Evolutionary conservation across 2,113 vertebrate species (phyloP).

Genomic region (Sylvilagus bachmani): DNA sequence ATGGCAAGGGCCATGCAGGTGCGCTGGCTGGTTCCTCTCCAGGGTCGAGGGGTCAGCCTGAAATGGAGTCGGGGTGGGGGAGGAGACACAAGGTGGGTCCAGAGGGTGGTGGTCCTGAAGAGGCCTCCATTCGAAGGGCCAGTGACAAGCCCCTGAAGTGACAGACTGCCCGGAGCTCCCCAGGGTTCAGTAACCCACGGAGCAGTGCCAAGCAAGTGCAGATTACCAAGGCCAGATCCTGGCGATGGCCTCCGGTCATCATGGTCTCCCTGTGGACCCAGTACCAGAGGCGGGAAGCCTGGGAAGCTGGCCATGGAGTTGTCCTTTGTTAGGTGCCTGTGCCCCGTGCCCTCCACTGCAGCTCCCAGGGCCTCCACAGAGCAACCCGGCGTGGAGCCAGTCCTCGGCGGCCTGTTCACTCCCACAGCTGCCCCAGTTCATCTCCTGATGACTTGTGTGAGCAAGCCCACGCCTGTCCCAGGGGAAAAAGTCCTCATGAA

Average conservation of each 20-base stretch:
- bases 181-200: background rate
- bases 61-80: background rate
- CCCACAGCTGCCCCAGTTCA: background rate
- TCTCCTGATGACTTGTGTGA: conserved; percentile 15
- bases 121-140: background rate
- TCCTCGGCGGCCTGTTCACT: background rate
- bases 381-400: background rate
- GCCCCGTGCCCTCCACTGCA: fast-evolving
- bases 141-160: background rate
- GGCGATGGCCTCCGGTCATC: fast-evolving
- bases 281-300: fast-evolving
- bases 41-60: too few species aligned
- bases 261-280: background rate
- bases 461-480: background rate
- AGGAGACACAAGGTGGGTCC: too few species aligned
- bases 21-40: fast-evolving
- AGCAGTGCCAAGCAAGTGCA: background rate
- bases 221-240: fast-evolving
- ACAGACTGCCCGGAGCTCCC: fast-evolving
- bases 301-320: background rate
- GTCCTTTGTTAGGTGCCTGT: background rate
- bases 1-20: background rate
- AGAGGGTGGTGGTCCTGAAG: background rate
- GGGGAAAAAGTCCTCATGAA: background rate
- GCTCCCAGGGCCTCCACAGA: background rate